A percentile compares a stretch with the other conserved stretches of the same genome.
Evolutionary conservation across 2,888 invertebrate genomes (phyloP).

Genomic region (Petrolisthes cinctipes): DNA sequence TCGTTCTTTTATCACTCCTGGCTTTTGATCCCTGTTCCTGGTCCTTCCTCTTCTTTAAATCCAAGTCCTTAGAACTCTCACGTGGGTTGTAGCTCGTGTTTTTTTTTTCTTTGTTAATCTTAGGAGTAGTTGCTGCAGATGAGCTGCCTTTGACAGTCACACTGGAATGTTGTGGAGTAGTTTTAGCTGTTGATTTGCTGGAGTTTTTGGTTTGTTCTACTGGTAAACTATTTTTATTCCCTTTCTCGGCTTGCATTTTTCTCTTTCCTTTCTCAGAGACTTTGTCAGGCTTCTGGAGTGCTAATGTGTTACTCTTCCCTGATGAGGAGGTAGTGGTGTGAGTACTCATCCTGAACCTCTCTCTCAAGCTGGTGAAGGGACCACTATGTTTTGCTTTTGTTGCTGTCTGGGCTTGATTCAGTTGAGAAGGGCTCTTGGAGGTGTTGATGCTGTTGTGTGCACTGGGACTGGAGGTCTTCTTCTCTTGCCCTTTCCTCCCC

Average conservation of each 20-base stretch:
- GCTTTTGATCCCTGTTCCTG: too few species aligned
- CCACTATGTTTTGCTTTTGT: neutral
- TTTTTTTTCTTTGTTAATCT: neutral
- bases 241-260: neutral
- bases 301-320: neutral
- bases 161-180: neutral
- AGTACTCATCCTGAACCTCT: constrained; percentile 22
- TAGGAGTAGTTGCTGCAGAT: neutral
- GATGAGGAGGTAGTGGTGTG: neutral
- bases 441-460: neutral
- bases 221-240: neutral
- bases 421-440: constrained; percentile 24
- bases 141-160: neutral
- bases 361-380: constrained; percentile 23
- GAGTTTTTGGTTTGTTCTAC: constrained; percentile 7
- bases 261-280: too few species aligned
- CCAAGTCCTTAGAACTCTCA: too few species aligned
- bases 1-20: too few species aligned
- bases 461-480: constrained; percentile 20
- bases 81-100: too few species aligned
- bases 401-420: constrained; percentile 11
- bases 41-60: too few species aligned
- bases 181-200: neutral
- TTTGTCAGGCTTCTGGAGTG: constrained; percentile 7
- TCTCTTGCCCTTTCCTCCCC: constrained; percentile 13